phyloP scores from a whole-genome alignment of 2,888 invertebrate genomes.

The Lepidonotus clava region DNA sequence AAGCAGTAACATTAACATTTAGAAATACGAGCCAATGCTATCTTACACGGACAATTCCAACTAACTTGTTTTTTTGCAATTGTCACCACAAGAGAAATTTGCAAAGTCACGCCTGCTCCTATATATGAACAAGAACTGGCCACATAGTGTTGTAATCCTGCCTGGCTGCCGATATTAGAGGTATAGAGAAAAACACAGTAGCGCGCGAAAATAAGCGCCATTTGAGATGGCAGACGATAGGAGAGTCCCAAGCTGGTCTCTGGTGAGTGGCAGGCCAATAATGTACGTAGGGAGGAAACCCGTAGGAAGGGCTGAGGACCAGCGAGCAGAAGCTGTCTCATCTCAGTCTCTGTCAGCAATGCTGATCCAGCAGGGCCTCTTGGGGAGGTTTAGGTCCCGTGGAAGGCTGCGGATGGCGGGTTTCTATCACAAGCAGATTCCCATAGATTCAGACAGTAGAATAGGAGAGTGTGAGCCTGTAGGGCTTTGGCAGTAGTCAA shows the following conservation, averaged over 20 bases:
- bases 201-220: no score
- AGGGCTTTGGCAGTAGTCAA: not conserved
- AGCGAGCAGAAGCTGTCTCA: not conserved
- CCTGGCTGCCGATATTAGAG: no score
- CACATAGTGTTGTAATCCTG: no score
- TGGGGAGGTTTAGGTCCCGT: not conserved
- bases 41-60: no score
- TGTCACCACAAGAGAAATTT: no score
- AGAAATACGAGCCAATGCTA: no score
- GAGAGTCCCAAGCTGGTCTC: not conserved
- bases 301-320: not conserved
- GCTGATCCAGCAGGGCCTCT: not conserved
- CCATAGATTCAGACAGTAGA: not conserved
- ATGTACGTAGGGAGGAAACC: not conserved
- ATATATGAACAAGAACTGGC: no score
- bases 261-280: not conserved
- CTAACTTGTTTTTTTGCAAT: no score
- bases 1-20: no score
- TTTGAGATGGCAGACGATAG: slow-evolving; percentile 7
- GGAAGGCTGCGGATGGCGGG: no score
- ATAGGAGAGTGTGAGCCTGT: not conserved
- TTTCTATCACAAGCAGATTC: not conserved
- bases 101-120: no score
- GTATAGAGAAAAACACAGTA: no score
- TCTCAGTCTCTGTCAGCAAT: not conserved